Percentiles rank a stretch among this genome's conserved stretches.
Conservation (phyloP, 2,113 vertebrate genomes). For the human (Homo sapiens) region DNA sequence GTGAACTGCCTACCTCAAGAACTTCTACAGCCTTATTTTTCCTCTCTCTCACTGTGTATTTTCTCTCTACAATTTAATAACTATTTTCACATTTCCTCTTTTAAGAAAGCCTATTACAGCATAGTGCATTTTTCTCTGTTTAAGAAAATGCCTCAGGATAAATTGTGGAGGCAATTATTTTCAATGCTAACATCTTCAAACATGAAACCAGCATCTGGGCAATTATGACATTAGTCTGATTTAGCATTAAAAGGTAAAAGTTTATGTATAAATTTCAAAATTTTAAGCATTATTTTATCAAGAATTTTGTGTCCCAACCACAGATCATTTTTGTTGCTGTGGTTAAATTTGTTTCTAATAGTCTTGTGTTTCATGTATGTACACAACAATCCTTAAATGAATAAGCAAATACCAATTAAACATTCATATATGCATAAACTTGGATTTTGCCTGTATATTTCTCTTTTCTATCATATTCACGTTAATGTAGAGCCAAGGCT, state of each 20-base stretch:
- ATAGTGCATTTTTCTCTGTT: background rate
- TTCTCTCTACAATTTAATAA: background rate
- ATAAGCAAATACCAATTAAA: background rate
- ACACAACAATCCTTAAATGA: background rate
- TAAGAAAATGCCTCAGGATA: constrained; percentile 10
- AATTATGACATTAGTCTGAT: background rate
- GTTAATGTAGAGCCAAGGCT: background rate
- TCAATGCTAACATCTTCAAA: background rate
- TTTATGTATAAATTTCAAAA: background rate
- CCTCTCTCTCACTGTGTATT: background rate
- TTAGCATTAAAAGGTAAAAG: background rate
- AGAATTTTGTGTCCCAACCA: background rate
- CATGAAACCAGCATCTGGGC: background rate
- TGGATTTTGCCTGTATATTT: background rate
- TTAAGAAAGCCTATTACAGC: background rate
- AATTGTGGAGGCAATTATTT: background rate
- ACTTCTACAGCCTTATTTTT: background rate
- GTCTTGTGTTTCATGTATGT: background rate
- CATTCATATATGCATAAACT: background rate
- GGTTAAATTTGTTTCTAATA: background rate
- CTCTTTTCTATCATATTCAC: background rate
- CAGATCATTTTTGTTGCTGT: background rate
- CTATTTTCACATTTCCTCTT: background rate
- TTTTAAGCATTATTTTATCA: background rate
- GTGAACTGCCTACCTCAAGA: background rate